Conservation (phyloP, 2,113 vertebrate species). For the Gopherus evgoodei region DNA sequence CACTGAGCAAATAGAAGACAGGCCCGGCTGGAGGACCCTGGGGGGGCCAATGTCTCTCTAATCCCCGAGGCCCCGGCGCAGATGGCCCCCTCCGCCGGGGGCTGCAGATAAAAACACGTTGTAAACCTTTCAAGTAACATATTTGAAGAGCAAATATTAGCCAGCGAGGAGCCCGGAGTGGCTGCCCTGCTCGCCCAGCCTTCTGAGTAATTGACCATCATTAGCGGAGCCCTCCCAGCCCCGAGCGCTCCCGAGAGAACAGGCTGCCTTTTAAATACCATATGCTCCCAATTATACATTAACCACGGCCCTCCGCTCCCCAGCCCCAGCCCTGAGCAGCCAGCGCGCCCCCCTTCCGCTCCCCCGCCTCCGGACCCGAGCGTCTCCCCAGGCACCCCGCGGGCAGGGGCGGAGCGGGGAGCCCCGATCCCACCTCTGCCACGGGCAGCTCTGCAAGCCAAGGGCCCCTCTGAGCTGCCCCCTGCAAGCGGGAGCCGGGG, state of each 20-base stretch:
- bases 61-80: constrained; percentile 80
- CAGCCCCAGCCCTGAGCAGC: not conserved
- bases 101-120: constrained; percentile 84
- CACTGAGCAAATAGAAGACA: constrained; percentile 85
- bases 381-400: too few relatives aligned
- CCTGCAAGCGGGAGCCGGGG: not conserved
- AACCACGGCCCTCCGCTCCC: not conserved
- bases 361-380: too few relatives aligned
- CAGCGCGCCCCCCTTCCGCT: not conserved
- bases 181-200: constrained; percentile 15
- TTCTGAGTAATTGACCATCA: not conserved
- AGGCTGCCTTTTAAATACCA: constrained; percentile 27
- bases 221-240: constrained; percentile 29
- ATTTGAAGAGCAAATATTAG: constrained; percentile 74
- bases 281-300: constrained; percentile 66
- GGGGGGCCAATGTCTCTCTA: constrained; percentile 71
- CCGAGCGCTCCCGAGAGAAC: not conserved
- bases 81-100: constrained; percentile 84
- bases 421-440: too few relatives aligned
- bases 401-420: too few relatives aligned
- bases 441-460: too few relatives aligned
- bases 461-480: too few relatives aligned
- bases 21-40: constrained; percentile 73
- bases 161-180: constrained; percentile 32
- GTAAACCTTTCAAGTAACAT: constrained; percentile 87